Evolutionary conservation across 1,140 invertebrate species (phyloP).

Genomic region (Anastrepha ludens): DNA sequence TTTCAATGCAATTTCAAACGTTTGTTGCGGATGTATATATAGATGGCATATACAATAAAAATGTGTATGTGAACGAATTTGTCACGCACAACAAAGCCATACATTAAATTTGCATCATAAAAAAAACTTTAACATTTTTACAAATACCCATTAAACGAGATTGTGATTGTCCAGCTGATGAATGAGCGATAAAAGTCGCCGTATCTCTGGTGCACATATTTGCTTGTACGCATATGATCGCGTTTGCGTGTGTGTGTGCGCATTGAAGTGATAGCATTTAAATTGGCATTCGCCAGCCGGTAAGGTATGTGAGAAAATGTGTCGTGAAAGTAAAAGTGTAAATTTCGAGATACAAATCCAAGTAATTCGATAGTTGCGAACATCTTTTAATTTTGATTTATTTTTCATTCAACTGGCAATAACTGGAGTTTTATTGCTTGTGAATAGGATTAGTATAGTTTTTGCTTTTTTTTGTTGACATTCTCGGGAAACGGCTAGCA

Average conservation of each 20-base stretch:
- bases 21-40: no score
- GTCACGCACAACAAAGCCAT: background rate
- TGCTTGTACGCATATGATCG: background rate
- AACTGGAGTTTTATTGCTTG: background rate
- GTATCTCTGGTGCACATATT: background rate
- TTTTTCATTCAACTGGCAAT: background rate
- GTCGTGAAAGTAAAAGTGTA: conserved; percentile 26
- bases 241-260: no score
- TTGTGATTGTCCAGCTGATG: background rate
- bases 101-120: background rate
- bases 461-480: no score
- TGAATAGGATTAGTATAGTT: no score
- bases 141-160: background rate
- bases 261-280: background rate
- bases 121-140: background rate
- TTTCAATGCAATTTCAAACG: no score
- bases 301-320: conserved; percentile 1
- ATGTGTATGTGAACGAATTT: background rate
- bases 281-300: background rate
- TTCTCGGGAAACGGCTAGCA: no score
- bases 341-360: background rate
- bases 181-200: background rate
- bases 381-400: background rate
- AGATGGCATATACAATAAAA: no score
- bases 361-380: background rate